phyloP scores from a whole-genome alignment of 2,113 vertebrate species.

The Pungitius pungitius region DNA sequence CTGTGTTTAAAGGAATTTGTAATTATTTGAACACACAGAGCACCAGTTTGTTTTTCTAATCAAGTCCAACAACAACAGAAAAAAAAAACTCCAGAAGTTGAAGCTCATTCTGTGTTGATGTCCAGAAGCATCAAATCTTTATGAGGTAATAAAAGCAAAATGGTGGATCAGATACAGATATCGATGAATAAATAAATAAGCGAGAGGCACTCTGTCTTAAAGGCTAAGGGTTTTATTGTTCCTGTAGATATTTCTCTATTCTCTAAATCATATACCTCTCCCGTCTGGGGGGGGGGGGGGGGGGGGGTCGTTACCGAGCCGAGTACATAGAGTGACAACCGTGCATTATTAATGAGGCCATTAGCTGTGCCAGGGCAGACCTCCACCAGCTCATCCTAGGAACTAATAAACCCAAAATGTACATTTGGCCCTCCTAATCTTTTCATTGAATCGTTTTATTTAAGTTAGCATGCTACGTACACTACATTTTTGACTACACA shows the following conservation, averaged over 20 bases:
- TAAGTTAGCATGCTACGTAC: too few species aligned
- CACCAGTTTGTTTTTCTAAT: neutral
- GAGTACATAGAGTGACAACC: slow-evolving; percentile 33
- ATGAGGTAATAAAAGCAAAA: neutral
- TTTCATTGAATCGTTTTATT: too few species aligned
- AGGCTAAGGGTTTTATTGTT: slow-evolving; percentile 23
- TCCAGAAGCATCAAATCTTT: neutral
- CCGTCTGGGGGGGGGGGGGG: slow-evolving; percentile 36
- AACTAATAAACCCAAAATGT: too few species aligned
- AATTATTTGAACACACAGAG: neutral
- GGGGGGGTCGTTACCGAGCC: slow-evolving; percentile 32
- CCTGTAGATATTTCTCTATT: slow-evolving; percentile 14
- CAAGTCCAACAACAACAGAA: neutral
- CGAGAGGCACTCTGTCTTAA: neutral
- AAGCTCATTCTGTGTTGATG: neutral
- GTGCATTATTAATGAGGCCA: slow-evolving; percentile 60
- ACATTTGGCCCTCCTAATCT: neutral
- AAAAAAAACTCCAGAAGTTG: neutral
- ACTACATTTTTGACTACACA: too few species aligned
- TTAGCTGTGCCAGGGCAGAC: slow-evolving; percentile 35
- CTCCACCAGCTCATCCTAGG: neutral
- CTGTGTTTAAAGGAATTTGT: neutral
- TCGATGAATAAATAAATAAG: slow-evolving; percentile 6
- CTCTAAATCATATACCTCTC: slow-evolving; percentile 26
- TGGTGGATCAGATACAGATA: neutral